Base-by-base conservation (phyloP, 2,888 invertebrate genomes). In the Choristoneura rosaceana region DNA sequence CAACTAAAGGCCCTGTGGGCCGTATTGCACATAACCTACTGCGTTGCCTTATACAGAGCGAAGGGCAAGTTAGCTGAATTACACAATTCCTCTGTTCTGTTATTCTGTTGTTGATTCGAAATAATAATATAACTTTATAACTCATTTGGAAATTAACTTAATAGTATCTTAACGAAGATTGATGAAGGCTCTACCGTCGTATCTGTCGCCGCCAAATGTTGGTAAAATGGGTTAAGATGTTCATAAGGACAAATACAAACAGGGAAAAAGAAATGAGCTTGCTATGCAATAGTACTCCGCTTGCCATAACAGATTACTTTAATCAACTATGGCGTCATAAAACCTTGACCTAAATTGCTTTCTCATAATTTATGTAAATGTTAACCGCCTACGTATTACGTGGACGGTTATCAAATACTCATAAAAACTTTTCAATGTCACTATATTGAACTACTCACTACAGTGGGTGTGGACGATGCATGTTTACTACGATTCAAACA, bases 331-430 rank as follows among this genome's bases (percentile, higher is more conserved):
- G 73, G 73, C 70, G 69, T 74, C 69, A 69, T 74, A 78, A 75
- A 79, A 84, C 91, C 92, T 90, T 92, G 92, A 90, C 91, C 91
- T 79, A 82, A 82, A 87, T 89, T 79, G 78, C 76, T 81, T 84
- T 81, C 79, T 83, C 75, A 81, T 82, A 81, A 81, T 79, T 82
- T 87, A 90, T 90, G 89, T 84, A 83, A 90, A 90, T 87, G 75
- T 79, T 81, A 81, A 71, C 81, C 84, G 78, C 87, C 87, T 79
- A 87, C 87, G 81, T 59, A 59, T 68, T 69, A 69, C 63, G 63
- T 55, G 55, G 67, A 62, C 43, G 63, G 62, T 68, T 68, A 73
- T 73, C 67, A 73, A 73, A 73, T 68, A 69, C 25, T 69, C 68
- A 58, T 73, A 73, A 73, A 69, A 73, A 69, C 41, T 60, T 68